Evolutionary conservation across 64 coral and sea anemone species (phyloP), one percentile per base, ranked within the genome.

Genomic region (Dendronephthya gigantea): DNA sequence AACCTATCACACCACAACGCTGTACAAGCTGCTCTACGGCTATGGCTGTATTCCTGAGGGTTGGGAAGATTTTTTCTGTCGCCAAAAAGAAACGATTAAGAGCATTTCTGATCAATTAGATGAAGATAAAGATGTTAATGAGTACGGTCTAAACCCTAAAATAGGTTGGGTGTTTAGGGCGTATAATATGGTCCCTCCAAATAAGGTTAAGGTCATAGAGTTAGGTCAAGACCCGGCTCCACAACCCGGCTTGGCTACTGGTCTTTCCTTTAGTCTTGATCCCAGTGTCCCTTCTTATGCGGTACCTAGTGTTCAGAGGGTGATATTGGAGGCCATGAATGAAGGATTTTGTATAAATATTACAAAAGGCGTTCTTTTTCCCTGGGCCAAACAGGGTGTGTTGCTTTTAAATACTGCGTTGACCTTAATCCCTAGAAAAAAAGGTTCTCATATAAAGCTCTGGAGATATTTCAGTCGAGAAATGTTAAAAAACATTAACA

Each of bases 201-300:
- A 86, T 0, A 1, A 86, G 69, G 59, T 86, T 38, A 86, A 39
- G 36, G 85, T 68, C 37, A 47, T 86, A 30, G 33, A 68, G 2
- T 9, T 86, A 17, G 85, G 85, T 1, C 85, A 86, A 66, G 85
- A 86, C 45, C 85, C 85, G 9, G 85, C 85, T 86, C 85, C 85
- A 16, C 62, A 86, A 72, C 85, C 85, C 0, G 85, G 85, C 0
- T 40, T 86, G 48, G 85, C 85, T 4, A 86, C 85, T 29, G 85
- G 85, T 14, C 85, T 86, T 29, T 39, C 85, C 39, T 86, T 86
- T 66, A 86, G 85, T 40, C 58, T 86, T 12, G 62, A 72, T 29
- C 15, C 56, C 23, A 69, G 56, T 1, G 85, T 86, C 11, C 59
- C 65, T 15, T 68, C 85, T 45, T 43, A 41, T 22, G 19, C 65